Base-by-base conservation (phyloP, 2,888 invertebrate genomes). In the Omphaloscelis lunosa region DNA sequence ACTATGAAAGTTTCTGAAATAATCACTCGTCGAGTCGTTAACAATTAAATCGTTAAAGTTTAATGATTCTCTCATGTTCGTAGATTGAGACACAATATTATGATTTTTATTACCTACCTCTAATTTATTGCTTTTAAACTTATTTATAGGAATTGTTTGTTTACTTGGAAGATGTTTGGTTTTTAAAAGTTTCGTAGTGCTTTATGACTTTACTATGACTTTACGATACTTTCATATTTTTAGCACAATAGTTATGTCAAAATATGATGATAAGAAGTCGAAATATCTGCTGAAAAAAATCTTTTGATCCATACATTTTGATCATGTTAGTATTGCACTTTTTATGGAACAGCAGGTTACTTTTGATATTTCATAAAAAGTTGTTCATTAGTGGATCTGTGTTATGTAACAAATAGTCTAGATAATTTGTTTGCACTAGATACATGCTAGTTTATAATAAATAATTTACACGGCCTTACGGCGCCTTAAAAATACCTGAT, bases 41-140 rank as follows among this genome's bases (percentile, higher is more conserved):
- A 41, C n/a, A 67, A 73, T 62, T 12, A 53, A 83, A 53, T 79
- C 72, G 66, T 82, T 53, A 83, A 83, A 82, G 3, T 79, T 82
- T 83, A n/a, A 82, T 69, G 81, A 82, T 63, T 66, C 45, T 29
- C 45, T 58, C 9, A 48, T 11, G 20, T 66, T 27, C 11, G 15
- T n/a, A 51, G 63, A 72, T 72, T 72, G 39, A 62, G 51, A 58
- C 66, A 67, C 62, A 72, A 70, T 70, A 73, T 70, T 83, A 59
- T 67, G 61, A 73, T 62, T 58, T 58, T 61, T 72, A 51, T 72
- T 58, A 51, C 11, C 9, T 6, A 61, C 15, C 9, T 6, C 67
- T 78, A 66, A 83, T 78, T 70, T 56, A 75, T 62, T 81, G 39
- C 20, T 8, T 51, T 58, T 34, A 41, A 58, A 61, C 34, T 69